Evolutionary conservation across 1,140 invertebrate species (phyloP).

Genomic region (fruit fly (Drosophila melanogaster)): Release_6_plus_ISO1_MT NT_033777.3:13165501-13166000

Average conservation of each 20-base stretch:
- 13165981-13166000: slow-evolving; percentile 27
- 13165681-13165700: not conserved
- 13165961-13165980: slow-evolving; percentile 26
- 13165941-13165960: slow-evolving; percentile 79
- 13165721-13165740: too few species aligned
- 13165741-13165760: not conserved
- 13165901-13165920: slow-evolving; percentile 55
- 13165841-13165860: slow-evolving; percentile 6
- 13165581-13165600: slow-evolving; percentile 54
- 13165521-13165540: slow-evolving; percentile 83
- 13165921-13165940: slow-evolving; percentile 81
- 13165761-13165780: too few species aligned
- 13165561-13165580: slow-evolving; percentile 79
- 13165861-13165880: slow-evolving; percentile 32
- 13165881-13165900: slow-evolving; percentile 37
- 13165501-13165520: slow-evolving; percentile 40
- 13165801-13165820: too few species aligned
- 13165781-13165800: not conserved
- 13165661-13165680: too few species aligned
- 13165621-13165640: not conserved
- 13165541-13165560: slow-evolving; percentile 80
- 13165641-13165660: too few species aligned
- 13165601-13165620: slow-evolving; percentile 11
- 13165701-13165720: not conserved
- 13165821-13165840: not conserved